Evolutionary conservation across 2,113 vertebrate genomes (phyloP).

Genomic region (Eidolon helvum): DNA sequence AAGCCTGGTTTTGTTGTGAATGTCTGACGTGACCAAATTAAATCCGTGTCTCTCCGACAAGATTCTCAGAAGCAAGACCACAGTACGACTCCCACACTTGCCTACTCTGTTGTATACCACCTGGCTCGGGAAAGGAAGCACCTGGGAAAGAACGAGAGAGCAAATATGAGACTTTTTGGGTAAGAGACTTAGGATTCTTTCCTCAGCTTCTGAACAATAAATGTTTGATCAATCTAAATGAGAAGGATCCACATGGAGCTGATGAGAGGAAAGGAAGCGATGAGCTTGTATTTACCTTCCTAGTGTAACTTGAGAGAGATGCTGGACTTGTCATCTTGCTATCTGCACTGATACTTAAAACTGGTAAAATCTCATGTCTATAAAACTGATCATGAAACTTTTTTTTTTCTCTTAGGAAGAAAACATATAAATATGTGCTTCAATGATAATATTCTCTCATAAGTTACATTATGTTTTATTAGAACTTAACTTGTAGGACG

Average conservation of each 20-base stretch:
- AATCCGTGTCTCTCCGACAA: conserved; percentile 96
- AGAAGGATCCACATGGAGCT: not conserved
- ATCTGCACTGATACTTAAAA: not conserved
- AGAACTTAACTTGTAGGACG: not conserved
- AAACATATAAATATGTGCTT: not conserved
- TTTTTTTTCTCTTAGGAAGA: not conserved
- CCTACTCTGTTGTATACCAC: conserved; percentile 99
- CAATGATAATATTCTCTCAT: not conserved
- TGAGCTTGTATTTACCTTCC: not conserved
- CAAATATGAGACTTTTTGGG: accelerated
- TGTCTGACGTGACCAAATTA: conserved; percentile 96
- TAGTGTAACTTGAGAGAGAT: accelerated
- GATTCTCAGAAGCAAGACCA: conserved; percentile 94
- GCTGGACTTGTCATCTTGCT: accelerated
- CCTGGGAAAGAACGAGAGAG: conserved; percentile 80
- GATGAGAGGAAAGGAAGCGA: accelerated
- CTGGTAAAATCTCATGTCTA: not conserved
- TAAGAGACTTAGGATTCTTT: accelerated
- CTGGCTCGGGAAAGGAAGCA: conserved; percentile 97
- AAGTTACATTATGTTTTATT: not conserved
- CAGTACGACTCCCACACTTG: conserved; percentile 98
- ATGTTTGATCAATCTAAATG: accelerated
- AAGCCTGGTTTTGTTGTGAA: conserved; percentile 98
- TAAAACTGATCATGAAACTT: not conserved
- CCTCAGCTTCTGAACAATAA: not conserved